Percentiles rank a stretch among this genome's conserved stretches.
phyloP scores from a whole-genome alignment of 2,888 invertebrate species.

The Hoplodrina ambigua region DNA sequence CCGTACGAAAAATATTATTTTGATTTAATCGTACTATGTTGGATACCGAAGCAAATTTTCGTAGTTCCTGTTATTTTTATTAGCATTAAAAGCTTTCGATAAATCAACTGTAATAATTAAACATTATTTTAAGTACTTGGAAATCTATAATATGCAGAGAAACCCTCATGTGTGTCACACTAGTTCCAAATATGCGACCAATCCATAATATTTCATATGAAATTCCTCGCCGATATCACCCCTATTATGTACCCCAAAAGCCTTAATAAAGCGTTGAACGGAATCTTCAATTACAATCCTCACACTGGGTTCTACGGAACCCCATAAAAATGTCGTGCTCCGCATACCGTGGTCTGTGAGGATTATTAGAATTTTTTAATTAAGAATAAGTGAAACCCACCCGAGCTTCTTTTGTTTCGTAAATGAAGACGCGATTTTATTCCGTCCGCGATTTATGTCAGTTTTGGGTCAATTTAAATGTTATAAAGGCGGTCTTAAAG shows the following conservation, averaged over 20 bases:
- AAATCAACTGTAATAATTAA: too few relatives aligned
- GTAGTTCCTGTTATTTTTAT: not conserved
- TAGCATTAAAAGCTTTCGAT: not conserved
- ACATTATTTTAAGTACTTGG: not conserved
- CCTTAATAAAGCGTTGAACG: slow-evolving; percentile 57
- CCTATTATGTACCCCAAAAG: slow-evolving; percentile 53
- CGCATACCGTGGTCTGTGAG: slow-evolving; percentile 49
- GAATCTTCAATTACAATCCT: slow-evolving; percentile 58
- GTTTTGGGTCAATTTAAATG: slow-evolving; percentile 64
- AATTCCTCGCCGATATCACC: slow-evolving; percentile 53
- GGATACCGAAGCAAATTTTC: not conserved
- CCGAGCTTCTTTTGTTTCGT: slow-evolving; percentile 52
- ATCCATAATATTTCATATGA: slow-evolving; percentile 56
- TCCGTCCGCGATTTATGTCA: slow-evolving; percentile 61
- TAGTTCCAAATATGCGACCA: slow-evolving; percentile 45
- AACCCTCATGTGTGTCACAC: slow-evolving; percentile 16
- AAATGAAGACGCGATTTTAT: slow-evolving; percentile 66
- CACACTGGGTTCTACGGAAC: slow-evolving; percentile 39
- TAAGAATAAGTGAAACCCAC: slow-evolving; percentile 66
- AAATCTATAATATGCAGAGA: not conserved
- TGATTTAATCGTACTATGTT: not conserved
- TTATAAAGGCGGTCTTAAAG: slow-evolving; percentile 53
- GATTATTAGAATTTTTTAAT: slow-evolving; percentile 69
- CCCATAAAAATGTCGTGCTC: slow-evolving; percentile 54
- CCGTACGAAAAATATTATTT: not conserved